These are phyloP conservation scores for Stratiolaelaps scimitus DNA, from an alignment of 1,140 invertebrate genomes.

Conservation along the genomic window DNA sequence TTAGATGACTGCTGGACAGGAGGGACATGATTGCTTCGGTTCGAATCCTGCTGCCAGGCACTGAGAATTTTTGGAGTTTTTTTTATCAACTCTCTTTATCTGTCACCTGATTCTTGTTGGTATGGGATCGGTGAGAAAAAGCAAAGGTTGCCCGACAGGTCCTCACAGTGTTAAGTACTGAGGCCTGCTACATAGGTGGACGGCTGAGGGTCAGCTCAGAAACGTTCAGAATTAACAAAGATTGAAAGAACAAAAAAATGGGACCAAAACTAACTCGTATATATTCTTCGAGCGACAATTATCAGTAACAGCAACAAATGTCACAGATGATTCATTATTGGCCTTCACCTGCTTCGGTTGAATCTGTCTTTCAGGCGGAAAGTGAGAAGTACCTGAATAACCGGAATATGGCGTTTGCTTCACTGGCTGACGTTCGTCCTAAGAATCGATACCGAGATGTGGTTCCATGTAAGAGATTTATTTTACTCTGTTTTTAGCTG, in stretches of 20 bases:
- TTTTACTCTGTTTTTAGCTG: neutral
- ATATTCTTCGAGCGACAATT: neutral
- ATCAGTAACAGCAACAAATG: neutral
- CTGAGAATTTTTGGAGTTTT: too few species aligned
- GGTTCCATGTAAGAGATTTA: constrained; percentile 13
- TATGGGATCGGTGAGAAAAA: too few species aligned
- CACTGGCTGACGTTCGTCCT: neutral
- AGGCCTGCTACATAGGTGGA: too few species aligned
- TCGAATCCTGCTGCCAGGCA: too few species aligned
- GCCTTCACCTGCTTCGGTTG: neutral
- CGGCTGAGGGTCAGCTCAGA: too few species aligned
- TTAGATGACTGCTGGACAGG: too few species aligned
- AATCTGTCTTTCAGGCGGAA: neutral
- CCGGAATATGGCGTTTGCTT: neutral
- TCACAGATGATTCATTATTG: neutral
- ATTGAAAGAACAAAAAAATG: neutral
- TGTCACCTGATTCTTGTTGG: too few species aligned
- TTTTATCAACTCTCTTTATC: too few species aligned
- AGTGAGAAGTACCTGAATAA: neutral
- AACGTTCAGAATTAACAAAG: neutral
- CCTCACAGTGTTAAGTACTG: too few species aligned
- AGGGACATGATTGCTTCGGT: too few species aligned
- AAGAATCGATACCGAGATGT: constrained; percentile 20
- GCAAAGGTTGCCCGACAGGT: too few species aligned
- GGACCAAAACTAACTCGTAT: neutral